Conservation (phyloP, 2,797 vertebrate genomes). For the Bufotes viridis region DNA sequence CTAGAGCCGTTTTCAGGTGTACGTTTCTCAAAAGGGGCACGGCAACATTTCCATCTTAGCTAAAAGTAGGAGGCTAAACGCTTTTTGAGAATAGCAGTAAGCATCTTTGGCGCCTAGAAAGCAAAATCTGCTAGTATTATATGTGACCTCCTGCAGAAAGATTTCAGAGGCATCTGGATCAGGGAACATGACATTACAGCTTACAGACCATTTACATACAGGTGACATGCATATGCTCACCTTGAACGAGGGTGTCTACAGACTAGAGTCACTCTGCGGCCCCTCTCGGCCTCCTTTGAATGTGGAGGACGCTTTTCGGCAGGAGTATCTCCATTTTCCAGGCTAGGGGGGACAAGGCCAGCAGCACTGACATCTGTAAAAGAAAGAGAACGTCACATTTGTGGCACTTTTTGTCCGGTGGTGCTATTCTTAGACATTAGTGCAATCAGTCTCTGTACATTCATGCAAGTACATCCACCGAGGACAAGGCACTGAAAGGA, state of each 20-base stretch:
- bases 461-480: not conserved
- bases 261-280: slow-evolving; percentile 56
- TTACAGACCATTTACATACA: not conserved
- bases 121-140: too few species aligned
- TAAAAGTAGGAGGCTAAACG: not conserved
- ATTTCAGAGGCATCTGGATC: too few species aligned
- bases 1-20: not conserved
- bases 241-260: slow-evolving; percentile 59
- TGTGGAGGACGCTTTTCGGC: slow-evolving; percentile 43
- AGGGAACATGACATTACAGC: not conserved
- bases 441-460: not conserved
- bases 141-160: too few species aligned
- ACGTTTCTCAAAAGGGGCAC: not conserved
- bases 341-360: slow-evolving; percentile 42
- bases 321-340: slow-evolving; percentile 60
- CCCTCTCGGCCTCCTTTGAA: slow-evolving; percentile 51
- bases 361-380: slow-evolving; percentile 54
- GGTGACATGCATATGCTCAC: slow-evolving; percentile 17
- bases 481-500: not conserved
- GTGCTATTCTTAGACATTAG: not conserved
- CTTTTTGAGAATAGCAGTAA: not conserved
- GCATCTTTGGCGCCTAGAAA: not conserved
- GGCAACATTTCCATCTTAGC: not conserved
- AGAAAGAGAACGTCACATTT: not conserved
- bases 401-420: not conserved